Evolutionary conservation across 1,140 invertebrate genomes (phyloP).

Genomic region (Drosophila miranda): DNA sequence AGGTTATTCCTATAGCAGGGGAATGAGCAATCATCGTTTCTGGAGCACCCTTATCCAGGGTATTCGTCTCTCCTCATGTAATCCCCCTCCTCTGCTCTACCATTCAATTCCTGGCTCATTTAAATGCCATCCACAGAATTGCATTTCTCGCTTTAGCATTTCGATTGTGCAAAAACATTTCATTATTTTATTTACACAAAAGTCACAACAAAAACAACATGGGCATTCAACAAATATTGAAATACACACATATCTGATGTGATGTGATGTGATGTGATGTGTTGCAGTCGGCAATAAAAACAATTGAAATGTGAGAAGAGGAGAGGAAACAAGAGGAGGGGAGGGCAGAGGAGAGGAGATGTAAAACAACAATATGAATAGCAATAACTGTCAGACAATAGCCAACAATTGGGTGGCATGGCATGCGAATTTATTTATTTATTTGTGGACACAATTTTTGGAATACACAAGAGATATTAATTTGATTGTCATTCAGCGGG

Average conservation of each 20-base stretch:
- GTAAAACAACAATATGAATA: too few species aligned
- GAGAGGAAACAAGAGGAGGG: too few species aligned
- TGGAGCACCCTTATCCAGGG: too few species aligned
- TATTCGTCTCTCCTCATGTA: too few species aligned
- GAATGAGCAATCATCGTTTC: too few species aligned
- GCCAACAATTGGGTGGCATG: neutral
- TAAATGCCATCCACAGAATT: slow-evolving; percentile 33
- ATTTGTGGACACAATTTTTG: neutral
- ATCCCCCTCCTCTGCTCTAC: neutral
- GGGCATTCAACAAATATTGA: slow-evolving; percentile 7
- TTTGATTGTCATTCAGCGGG: too few species aligned
- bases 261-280: neutral
- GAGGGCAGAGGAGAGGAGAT: too few species aligned
- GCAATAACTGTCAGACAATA: neutral
- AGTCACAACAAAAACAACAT: slow-evolving; percentile 17
- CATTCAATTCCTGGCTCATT: slow-evolving; percentile 33
- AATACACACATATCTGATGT: neutral
- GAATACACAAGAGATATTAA: neutral
- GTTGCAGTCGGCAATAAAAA: slow-evolving; percentile 15
- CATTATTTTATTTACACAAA: slow-evolving; percentile 53
- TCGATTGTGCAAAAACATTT: slow-evolving; percentile 42
- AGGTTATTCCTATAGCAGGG: too few species aligned
- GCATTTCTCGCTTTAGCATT: too few species aligned
- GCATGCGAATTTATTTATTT: too few species aligned
- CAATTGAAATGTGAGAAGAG: slow-evolving; percentile 3